These are phyloP conservation scores for Helleia helle DNA, from an alignment of 2,888 invertebrate genomes.

Conservation along the genomic window DNA sequence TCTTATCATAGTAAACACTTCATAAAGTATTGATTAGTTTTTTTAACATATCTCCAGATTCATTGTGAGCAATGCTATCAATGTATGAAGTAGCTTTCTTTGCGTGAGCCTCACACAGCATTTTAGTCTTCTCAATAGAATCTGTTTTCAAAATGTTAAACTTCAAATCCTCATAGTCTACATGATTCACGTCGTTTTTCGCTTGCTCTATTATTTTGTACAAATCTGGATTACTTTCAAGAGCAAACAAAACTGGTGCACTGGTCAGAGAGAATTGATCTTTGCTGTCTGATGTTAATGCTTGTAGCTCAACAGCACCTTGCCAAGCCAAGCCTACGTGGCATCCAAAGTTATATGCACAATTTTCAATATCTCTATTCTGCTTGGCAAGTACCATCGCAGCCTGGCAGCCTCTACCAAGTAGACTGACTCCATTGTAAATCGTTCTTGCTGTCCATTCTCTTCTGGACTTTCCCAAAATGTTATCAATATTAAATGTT, in stretches of 20 bases:
- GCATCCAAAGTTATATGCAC: conserved; percentile 86
- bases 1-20: conserved; percentile 1
- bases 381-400: conserved; percentile 85
- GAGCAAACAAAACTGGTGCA: conserved; percentile 88
- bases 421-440: conserved; percentile 77
- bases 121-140: conserved; percentile 54
- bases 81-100: conserved; percentile 52
- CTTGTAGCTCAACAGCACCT: conserved; percentile 67
- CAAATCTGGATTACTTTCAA: conserved; percentile 83
- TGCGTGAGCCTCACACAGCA: conserved; percentile 55
- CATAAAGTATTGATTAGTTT: conserved; percentile 58
- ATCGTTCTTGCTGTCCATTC: conserved; percentile 84
- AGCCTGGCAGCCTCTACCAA: conserved; percentile 86
- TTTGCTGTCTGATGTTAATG: conserved; percentile 73
- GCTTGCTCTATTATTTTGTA: conserved; percentile 78
- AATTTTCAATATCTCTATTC: conserved; percentile 76
- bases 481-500: conserved; percentile 47
- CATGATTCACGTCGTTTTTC: conserved; percentile 76
- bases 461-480: conserved; percentile 74
- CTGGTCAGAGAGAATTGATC: conserved; percentile 83
- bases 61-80: conserved; percentile 51
- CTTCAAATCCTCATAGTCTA: conserved; percentile 77
- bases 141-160: conserved; percentile 61
- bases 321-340: conserved; percentile 89
- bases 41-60: conserved; percentile 61